These are phyloP conservation scores for Rallus limicola DNA, from an alignment of 2,113 vertebrate species.

Conservation along the genomic window DNA sequence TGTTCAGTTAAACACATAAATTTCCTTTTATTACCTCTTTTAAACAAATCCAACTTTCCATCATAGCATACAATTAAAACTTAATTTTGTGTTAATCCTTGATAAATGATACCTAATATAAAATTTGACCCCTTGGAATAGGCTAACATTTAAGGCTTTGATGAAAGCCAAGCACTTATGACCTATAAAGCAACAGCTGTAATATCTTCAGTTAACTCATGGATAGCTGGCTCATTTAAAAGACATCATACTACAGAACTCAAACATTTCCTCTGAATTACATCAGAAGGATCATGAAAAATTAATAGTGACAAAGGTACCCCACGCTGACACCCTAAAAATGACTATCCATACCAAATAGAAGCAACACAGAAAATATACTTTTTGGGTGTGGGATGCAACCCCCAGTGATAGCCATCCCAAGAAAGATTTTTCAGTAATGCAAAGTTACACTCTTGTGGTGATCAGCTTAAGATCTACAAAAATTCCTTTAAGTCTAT, in stretches of 20 bases:
- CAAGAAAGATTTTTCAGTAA: not conserved
- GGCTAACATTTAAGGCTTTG: slow-evolving; percentile 48
- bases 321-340: not conserved
- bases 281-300: not conserved
- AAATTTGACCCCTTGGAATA: not conserved
- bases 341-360: not conserved
- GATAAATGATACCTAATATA: slow-evolving; percentile 39
- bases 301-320: not conserved
- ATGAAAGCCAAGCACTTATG: slow-evolving; percentile 29
- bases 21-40: slow-evolving; percentile 67
- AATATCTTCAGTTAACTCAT: slow-evolving; percentile 40
- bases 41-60: slow-evolving; percentile 59
- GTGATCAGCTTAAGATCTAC: not conserved
- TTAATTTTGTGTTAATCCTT: slow-evolving; percentile 57
- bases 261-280: not conserved
- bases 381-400: not conserved
- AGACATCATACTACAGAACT: not conserved
- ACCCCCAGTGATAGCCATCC: not conserved
- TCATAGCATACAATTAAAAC: slow-evolving; percentile 58
- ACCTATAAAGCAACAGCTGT: slow-evolving; percentile 3
- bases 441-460: not conserved
- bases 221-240: not conserved
- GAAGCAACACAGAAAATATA: not conserved
- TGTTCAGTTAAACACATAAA: slow-evolving; percentile 19
- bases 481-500: not conserved